Percentiles rank a stretch among this genome's conserved stretches.
phyloP scores from a whole-genome alignment of 2,888 invertebrate species.

The Uloborus plumipes region DNA sequence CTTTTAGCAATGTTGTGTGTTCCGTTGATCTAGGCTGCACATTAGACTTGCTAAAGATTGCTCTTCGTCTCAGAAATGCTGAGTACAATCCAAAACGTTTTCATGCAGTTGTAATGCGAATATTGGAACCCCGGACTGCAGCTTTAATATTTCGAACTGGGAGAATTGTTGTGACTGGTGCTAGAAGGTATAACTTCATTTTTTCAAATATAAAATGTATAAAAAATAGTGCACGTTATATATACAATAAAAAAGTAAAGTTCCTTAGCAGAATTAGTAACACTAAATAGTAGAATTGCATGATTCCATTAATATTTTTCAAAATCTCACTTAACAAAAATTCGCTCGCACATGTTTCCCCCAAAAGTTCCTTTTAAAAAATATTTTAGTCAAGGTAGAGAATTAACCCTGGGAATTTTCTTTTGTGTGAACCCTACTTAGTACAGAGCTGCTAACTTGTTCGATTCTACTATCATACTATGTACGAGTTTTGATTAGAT shows the following conservation, averaged over 20 bases:
- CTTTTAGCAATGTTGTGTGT: constrained; percentile 73
- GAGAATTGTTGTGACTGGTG: constrained; percentile 77
- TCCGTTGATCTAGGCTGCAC: constrained; percentile 74
- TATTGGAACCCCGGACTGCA: constrained; percentile 75
- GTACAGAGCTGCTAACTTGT: too few relatives aligned
- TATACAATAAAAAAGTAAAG: background rate
- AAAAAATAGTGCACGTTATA: background rate
- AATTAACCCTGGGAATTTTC: too few relatives aligned
- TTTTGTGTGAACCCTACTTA: too few relatives aligned
- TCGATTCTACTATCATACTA: too few relatives aligned
- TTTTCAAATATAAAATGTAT: background rate
- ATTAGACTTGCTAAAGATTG: constrained; percentile 75
- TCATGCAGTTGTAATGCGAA: constrained; percentile 76
- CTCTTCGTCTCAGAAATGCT: constrained; percentile 75
- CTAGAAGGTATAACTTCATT: constrained; percentile 71
- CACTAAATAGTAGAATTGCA: too few relatives aligned
- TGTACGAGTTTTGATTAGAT: too few relatives aligned
- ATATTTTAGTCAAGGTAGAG: too few relatives aligned
- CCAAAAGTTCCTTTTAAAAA: too few relatives aligned
- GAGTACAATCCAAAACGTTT: constrained; percentile 77
- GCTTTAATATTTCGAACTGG: constrained; percentile 76
- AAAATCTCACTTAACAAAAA: too few relatives aligned
- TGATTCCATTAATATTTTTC: too few relatives aligned
- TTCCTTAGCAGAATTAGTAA: too few relatives aligned
- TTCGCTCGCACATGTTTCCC: too few relatives aligned